Conservation (phyloP, 2,888 invertebrate species). For the Torymus texanus region DNA sequence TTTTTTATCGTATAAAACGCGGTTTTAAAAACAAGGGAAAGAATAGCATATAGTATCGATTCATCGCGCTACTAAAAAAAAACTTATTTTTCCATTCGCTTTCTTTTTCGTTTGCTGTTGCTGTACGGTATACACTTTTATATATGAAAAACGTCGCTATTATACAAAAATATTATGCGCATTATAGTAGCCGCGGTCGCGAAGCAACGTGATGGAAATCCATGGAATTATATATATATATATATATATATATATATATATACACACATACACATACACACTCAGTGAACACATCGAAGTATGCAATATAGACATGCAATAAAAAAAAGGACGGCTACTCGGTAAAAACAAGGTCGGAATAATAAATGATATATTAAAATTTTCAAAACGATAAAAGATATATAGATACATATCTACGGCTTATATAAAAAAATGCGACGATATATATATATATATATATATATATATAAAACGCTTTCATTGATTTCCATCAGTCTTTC, state of each 20-base stretch:
- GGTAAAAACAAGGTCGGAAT: not conserved
- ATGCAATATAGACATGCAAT: not conserved
- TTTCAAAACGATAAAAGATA: no score
- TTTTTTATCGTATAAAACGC: no score
- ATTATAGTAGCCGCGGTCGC: not conserved
- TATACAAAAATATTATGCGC: constrained; percentile 1
- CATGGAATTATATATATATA: constrained; percentile 27
- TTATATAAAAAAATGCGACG: no score
- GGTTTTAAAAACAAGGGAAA: no score
- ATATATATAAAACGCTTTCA: constrained; percentile 15
- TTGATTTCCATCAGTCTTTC: constrained; percentile 40
- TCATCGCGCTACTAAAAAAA: no score
- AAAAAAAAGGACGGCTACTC: not conserved
- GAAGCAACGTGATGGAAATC: constrained; percentile 19
- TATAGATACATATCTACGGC: no score
- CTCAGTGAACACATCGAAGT: not conserved
- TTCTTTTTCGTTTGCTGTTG: no score
- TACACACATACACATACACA: not conserved
- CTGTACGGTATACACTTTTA: not conserved
- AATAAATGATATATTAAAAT: no score
- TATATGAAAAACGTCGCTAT: not conserved
- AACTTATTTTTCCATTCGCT: no score
- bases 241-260: no score
- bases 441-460: no score
- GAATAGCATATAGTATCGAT: no score